Base-by-base conservation (phyloP, 2,888 invertebrate species). In the Acronicta aceris region DNA sequence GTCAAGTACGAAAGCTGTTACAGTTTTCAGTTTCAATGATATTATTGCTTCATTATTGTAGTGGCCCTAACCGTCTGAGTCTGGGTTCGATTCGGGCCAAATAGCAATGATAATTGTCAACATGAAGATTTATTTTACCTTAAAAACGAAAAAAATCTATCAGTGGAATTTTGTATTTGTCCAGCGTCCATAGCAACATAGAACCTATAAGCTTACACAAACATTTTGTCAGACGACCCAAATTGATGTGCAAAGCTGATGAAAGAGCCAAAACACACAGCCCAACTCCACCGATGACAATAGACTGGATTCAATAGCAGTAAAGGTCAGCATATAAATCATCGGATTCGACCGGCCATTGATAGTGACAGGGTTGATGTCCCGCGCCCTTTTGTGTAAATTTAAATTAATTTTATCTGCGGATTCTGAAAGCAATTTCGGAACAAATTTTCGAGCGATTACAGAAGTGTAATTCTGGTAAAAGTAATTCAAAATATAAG, bases 291-390 rank as follows among this genome's bases (percentile, higher is more conserved):
- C 17, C 6, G 21, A 17, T 46, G 50, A 70, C 55, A 70, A 66
- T 51, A 15, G 70, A 41, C 15, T 5, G 30, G n/a, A 41, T 21
- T 68, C 46, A 21, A 51, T 50, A 9, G n/a, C 33, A 43, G 41
- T n/a, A 62, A 65, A 63, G 64, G 46, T 15, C 36, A 25, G 15
- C 30, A n/a, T 12, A 50, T 66, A 30, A 65, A 54, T 62, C 41
- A 50, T 62, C n/a, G 36, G 17, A 10, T 6, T 10, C 45, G 33
- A 27, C 40, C 38, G 25, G 16, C 17, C 30, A 50, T 62, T 62
- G 17, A 62, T 17, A 49, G n/a, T 17, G 70, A 38, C 45, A 54
- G 50, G 38, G n/a, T 21, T 42, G 42, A 55, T 53, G 45, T 27
- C 17, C 40, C 7, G 13, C 45, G 38, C 21, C 7, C 17, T 49